A percentile compares a stretch with the other conserved stretches of the same genome.
Conservation (phyloP, 2,797 vertebrate species). For the Poeciliopsis turneri region DNA sequence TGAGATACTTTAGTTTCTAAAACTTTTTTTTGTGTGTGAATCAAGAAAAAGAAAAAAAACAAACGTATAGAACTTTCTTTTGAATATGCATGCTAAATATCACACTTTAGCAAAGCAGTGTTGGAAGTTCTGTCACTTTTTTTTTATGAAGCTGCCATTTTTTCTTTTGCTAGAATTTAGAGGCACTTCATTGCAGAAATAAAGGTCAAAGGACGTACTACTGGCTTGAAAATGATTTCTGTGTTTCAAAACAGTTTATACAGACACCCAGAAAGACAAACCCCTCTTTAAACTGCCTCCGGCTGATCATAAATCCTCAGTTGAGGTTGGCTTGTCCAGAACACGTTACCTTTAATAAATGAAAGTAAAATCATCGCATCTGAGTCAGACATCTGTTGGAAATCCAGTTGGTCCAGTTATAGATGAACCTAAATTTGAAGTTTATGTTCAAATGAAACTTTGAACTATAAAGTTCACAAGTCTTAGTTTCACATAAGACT, state of each 20-base stretch:
- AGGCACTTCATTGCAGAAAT: slow-evolving; percentile 25
- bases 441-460: neutral
- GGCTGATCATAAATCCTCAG: neutral
- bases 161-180: slow-evolving; percentile 11
- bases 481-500: no score
- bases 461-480: no score
- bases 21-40: slow-evolving; percentile 5
- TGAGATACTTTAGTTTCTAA: slow-evolving; percentile 28
- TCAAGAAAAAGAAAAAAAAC: neutral
- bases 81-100: slow-evolving; percentile 10
- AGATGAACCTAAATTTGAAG: neutral
- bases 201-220: slow-evolving; percentile 21
- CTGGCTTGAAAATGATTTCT: neutral
- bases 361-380: neutral
- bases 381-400: neutral
- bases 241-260: neutral
- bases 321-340: neutral
- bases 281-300: neutral
- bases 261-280: neutral
- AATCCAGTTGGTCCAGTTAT: neutral
- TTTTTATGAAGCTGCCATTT: slow-evolving; percentile 9
- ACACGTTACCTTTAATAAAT: neutral
- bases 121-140: slow-evolving; percentile 23
- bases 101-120: slow-evolving; percentile 10
- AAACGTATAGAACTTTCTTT: neutral